phyloP scores from a whole-genome alignment of 2,113 vertebrate genomes.

The Noctilio leporinus region DNA sequence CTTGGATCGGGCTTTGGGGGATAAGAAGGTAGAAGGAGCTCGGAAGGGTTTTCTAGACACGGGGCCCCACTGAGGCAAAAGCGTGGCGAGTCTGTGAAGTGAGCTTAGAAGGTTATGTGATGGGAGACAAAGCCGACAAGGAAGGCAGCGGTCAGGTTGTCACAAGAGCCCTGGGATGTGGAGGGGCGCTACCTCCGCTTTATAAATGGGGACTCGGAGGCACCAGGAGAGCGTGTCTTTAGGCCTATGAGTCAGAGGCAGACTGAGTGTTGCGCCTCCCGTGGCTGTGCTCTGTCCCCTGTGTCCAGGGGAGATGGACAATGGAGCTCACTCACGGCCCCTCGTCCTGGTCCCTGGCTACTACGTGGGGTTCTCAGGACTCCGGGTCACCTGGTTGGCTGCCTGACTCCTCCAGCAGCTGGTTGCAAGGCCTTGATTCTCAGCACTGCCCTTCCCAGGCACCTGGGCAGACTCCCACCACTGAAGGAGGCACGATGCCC shows the following conservation, averaged over 20 bases:
- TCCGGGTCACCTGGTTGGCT: background rate
- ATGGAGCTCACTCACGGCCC: background rate
- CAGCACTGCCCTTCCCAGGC: background rate
- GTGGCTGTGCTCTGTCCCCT: background rate
- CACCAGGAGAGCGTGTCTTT: background rate
- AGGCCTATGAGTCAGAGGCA: background rate
- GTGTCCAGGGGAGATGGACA: background rate
- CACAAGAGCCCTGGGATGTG: background rate
- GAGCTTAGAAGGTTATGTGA: background rate
- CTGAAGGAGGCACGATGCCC: background rate
- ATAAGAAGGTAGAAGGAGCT: background rate
- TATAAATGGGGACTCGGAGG: background rate
- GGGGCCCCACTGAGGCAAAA: background rate
- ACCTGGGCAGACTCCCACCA: fast-evolving
- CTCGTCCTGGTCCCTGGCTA: background rate
- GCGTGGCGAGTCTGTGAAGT: background rate
- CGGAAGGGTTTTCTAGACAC: background rate
- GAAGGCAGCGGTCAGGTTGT: background rate
- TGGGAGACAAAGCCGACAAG: background rate
- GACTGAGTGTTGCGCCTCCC: background rate
- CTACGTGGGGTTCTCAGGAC: background rate
- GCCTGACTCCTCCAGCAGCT: background rate
- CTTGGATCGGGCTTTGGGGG: background rate
- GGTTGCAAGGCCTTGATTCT: background rate
- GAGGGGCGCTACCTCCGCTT: background rate